These are phyloP conservation scores for Vesta saturnalis DNA, from an alignment of 2,888 invertebrate genomes.

Conservation along the genomic window DNA sequence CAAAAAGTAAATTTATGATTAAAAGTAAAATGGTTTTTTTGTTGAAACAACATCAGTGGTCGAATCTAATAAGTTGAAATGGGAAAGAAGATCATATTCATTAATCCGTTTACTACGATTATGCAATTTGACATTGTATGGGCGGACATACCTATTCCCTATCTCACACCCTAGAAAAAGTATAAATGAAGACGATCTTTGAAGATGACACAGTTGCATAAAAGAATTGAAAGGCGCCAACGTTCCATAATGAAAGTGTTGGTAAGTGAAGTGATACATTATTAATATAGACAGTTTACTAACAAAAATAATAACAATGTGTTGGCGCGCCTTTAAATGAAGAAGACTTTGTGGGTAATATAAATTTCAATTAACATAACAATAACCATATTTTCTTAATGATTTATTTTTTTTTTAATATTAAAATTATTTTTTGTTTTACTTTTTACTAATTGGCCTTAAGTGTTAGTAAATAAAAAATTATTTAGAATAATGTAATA, in stretches of 20 bases:
- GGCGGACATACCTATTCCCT: constrained; percentile 42
- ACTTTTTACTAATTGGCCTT: too few relatives aligned
- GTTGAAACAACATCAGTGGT: neutral
- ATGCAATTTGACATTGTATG: constrained; percentile 42
- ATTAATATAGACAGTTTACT: neutral
- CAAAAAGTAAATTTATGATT: too few relatives aligned
- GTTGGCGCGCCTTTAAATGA: too few relatives aligned
- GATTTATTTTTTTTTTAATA: too few relatives aligned
- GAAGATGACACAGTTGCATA: constrained; percentile 38
- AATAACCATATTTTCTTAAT: too few relatives aligned
- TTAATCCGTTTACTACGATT: constrained; percentile 39
- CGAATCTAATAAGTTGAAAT: constrained; percentile 8
- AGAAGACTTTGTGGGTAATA: neutral
- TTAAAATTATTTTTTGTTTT: too few relatives aligned
- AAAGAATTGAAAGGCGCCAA: constrained; percentile 34
- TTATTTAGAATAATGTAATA: too few relatives aligned
- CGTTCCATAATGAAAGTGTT: constrained; percentile 38
- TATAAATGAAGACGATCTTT: constrained; percentile 41
- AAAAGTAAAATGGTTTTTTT: neutral
- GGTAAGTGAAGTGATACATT: constrained; percentile 43
- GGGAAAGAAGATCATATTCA: constrained; percentile 41
- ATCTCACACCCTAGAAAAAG: constrained; percentile 41
- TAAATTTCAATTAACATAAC: neutral
- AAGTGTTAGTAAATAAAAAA: too few relatives aligned
- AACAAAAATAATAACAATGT: neutral